Conservation (phyloP, 2,888 invertebrate genomes). For the Yponomeuta cagnagella region DNA sequence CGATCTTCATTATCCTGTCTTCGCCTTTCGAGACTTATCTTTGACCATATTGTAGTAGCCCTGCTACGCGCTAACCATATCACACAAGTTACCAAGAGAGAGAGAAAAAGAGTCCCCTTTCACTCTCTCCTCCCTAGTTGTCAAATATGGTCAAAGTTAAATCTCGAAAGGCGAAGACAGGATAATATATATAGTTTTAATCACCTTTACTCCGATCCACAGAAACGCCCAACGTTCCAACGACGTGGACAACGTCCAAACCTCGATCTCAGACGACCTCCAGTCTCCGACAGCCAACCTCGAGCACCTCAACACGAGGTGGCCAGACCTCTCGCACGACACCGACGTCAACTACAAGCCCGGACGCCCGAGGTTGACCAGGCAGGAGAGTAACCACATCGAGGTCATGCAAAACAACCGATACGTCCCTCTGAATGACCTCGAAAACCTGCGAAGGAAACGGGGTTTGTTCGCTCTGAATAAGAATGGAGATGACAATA, state of each 20-base stretch:
- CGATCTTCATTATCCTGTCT: too few species aligned
- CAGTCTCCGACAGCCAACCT: not conserved
- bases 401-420: conserved; percentile 40
- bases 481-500: not conserved
- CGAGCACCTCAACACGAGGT: conserved; percentile 24
- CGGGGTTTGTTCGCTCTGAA: not conserved
- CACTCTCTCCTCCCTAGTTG: too few species aligned
- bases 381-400: conserved; percentile 42
- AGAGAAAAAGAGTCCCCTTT: too few species aligned
- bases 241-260: not conserved
- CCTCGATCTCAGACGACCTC: not conserved
- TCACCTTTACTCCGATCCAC: not conserved
- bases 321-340: conserved; percentile 56
- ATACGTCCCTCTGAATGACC: conserved; percentile 39
- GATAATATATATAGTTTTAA: not conserved
- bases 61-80: too few species aligned
- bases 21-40: too few species aligned
- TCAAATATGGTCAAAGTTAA: too few species aligned
- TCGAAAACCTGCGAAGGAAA: conserved; percentile 19
- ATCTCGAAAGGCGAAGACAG: too few species aligned
- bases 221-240: not conserved
- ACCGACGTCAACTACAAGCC: conserved; percentile 53
- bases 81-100: too few species aligned
- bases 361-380: conserved; percentile 33
- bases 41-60: too few species aligned